Base-by-base conservation (phyloP, 1,140 invertebrate genomes). In the Himalopsyche phryganea region DNA sequence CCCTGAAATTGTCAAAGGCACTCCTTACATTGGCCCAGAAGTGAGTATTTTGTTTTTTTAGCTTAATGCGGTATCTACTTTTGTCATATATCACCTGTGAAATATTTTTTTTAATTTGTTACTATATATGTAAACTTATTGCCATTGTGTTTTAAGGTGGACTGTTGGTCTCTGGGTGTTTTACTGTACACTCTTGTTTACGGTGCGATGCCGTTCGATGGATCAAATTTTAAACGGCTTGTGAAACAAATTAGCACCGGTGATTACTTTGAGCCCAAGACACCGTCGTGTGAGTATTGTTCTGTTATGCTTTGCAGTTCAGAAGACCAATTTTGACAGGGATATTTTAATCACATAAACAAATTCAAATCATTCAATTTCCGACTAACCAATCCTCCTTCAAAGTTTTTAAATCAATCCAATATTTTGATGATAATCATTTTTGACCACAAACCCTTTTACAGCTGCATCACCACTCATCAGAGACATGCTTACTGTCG, bases 161-260 rank as follows among this genome's bases (percentile, higher is more conserved):
- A 90, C 67, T 96, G 91, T 72, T 98, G 96, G 97, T 98, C 94
- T 14, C 77, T 99, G 45, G 97, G 97, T 50, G 97, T 99, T 35
- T 80, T 99, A 14, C 78, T 99, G 0, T 99, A 99, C 69, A 98
- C 97, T 19, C 79, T 99, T 67, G 96, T 98, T 42, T 99, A 99
- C 75, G 96, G 97, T 66, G 94, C 96, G 61, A 99, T 99, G 97
- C 97, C 97, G 18, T 99, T 99, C 74, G 96, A 98, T 79, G 96
- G 96, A 47, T 94, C 93, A 52, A 98, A 98, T 79, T 98, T 98
- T 71, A 96, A 96, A 71, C 83, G 91, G 67, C 83, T 99, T 65
- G 94, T 98, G 46, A 91, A 92, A 75, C 96, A 98, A 77, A 99
- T 99, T 67, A 96, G 94, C 54, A 87, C 91, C 69, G 95, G 95